These are phyloP conservation scores for Alloplasta piceator DNA, from an alignment of 2,888 invertebrate genomes.

Conservation along the genomic window DNA sequence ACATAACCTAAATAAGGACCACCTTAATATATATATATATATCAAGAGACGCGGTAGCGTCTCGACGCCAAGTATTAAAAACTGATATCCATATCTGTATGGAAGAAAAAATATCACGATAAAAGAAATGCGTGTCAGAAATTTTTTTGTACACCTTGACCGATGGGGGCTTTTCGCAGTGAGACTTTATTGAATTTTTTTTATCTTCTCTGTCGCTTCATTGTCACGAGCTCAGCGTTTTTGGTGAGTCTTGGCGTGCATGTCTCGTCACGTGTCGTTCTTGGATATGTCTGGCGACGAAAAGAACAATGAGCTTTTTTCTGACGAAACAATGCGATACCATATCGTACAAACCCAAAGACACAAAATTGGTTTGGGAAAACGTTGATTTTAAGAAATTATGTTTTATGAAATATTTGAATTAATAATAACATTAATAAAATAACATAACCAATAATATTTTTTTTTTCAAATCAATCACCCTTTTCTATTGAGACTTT, in stretches of 20 bases:
- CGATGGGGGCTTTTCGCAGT: background rate
- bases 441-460: background rate
- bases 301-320: background rate
- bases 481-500: background rate
- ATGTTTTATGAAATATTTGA: background rate
- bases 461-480: background rate
- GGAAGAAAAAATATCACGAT: background rate
- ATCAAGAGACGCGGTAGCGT: too few species aligned
- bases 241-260: background rate
- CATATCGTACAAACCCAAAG: background rate
- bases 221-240: constrained; percentile 4
- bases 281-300: constrained; percentile 7
- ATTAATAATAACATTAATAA: background rate
- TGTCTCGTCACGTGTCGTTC: background rate
- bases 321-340: background rate
- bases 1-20: too few species aligned
- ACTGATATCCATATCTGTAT: too few species aligned
- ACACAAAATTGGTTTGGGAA: background rate
- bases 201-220: background rate
- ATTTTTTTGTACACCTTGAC: background rate
- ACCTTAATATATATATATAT: too few species aligned
- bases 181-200: constrained; percentile 2
- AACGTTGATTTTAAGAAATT: background rate
- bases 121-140: background rate
- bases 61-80: too few species aligned